Evolutionary conservation across 2,888 invertebrate species (phyloP).

Genomic region (Artemia sp.): DNA sequence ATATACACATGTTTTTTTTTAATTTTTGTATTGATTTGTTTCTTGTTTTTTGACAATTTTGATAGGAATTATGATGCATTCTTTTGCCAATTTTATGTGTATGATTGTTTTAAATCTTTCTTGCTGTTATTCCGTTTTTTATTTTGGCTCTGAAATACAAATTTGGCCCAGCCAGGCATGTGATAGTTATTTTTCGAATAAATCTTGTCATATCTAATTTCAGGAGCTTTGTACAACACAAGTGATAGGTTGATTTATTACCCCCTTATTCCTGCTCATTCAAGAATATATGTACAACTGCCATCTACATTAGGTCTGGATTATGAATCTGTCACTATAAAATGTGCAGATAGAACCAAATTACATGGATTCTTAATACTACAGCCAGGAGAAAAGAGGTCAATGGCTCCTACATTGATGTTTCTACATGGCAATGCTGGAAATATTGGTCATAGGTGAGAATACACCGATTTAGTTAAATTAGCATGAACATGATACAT

Average conservation of each 20-base stretch:
- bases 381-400: slow-evolving; percentile 48
- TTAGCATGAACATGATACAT: background rate
- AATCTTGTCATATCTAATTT: background rate
- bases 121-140: too few species aligned
- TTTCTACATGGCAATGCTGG: slow-evolving; percentile 94
- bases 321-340: slow-evolving; percentile 61
- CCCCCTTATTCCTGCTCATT: slow-evolving; percentile 73
- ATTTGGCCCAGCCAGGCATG: too few species aligned
- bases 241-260: slow-evolving; percentile 74
- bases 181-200: too few species aligned
- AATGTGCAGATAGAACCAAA: slow-evolving; percentile 54
- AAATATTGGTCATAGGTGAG: slow-evolving; percentile 76
- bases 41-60: too few species aligned
- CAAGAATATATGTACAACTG: slow-evolving; percentile 67
- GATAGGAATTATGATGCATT: too few species aligned
- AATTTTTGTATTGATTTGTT: too few species aligned
- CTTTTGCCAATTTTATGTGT: too few species aligned
- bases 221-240: slow-evolving; percentile 63
- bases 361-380: slow-evolving; percentile 65
- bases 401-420: slow-evolving; percentile 59
- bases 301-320: slow-evolving; percentile 71
- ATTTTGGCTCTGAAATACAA: too few species aligned
- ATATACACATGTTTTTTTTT: too few species aligned
- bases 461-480: background rate
- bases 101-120: too few species aligned